These are phyloP conservation scores for Lamellibrachia luymesi DNA, from an alignment of 1,140 invertebrate species.

Conservation along the genomic window DNA sequence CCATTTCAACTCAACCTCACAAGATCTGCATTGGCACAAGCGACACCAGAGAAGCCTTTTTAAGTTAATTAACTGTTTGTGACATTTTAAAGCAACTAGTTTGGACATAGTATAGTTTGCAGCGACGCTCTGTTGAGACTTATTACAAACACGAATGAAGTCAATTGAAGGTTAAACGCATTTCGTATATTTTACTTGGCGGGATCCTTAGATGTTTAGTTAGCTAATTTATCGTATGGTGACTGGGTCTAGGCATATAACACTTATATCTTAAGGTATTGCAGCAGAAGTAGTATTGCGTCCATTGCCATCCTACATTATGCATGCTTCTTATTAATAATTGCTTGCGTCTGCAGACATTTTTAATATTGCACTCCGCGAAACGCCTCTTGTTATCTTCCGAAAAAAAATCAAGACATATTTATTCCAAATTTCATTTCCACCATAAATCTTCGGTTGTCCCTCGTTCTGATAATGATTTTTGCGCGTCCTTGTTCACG, in stretches of 20 bases:
- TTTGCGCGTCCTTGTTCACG: too few species aligned
- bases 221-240: neutral
- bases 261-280: neutral
- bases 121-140: neutral
- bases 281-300: neutral
- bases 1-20: neutral
- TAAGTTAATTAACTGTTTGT: neutral
- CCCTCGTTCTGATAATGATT: too few species aligned
- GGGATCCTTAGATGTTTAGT: neutral
- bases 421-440: too few species aligned
- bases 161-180: neutral
- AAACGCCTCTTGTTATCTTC: too few species aligned
- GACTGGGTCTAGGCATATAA: neutral
- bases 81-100: neutral
- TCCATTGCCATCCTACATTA: neutral
- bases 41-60: neutral
- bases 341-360: neutral
- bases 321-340: neutral
- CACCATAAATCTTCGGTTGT: too few species aligned
- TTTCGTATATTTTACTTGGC: too few species aligned
- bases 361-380: neutral
- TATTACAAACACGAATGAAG: neutral
- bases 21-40: neutral
- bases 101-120: neutral
- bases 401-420: too few species aligned